Base-by-base conservation (phyloP, 2,113 vertebrate species). In the Brachyistius frenatus region DNA sequence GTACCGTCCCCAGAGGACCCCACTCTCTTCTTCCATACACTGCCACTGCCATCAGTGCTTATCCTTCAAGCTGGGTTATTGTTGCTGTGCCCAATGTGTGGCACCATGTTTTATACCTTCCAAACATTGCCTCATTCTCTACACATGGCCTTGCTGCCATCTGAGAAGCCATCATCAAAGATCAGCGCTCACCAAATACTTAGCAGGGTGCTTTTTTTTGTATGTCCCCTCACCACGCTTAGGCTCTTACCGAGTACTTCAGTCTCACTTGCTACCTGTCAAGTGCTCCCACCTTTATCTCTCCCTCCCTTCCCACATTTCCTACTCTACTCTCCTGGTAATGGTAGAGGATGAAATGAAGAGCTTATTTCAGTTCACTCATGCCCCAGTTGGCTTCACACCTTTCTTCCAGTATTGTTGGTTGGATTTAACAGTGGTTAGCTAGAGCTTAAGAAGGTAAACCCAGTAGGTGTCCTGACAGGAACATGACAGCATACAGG, bases 301-400 rank as follows among this genome's bases (percentile, higher is more conserved):
- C 15, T n/a, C 53, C 10, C 67, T 36, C 47, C 61, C 52, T 13
- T 39, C 41, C 31, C 47, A 33, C 53, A 53, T 66, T 54, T 49
- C 44, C 60, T 13, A 10, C 58, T 73, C 39, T 64, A 1, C n/a
- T 84, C 78, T 81, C 76, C 9, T 70, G 75, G 58, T 75, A 64
- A 70, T 78, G 71, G 80, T 74, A 10, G 9, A 31, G 83, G 67
- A 76, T 89, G 71, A 86, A 83, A 81, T 57, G 16, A 49, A 70
- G 56, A n/a, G 47, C 78, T 69, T 88, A 68, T 83, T 78, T 85
- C 61, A 73, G 46, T 56, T 77, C 67, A 41, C 50, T 39, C 39
- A 47, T 70, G 65, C 76, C 85, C 66, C 63, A 14, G 41, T 78
- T 67, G 61, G 72, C 69, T 50, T 6, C 9, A 57, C 9, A 32